phyloP scores from a whole-genome alignment of 2,113 vertebrate species.

The Tursiops truncatus region DNA sequence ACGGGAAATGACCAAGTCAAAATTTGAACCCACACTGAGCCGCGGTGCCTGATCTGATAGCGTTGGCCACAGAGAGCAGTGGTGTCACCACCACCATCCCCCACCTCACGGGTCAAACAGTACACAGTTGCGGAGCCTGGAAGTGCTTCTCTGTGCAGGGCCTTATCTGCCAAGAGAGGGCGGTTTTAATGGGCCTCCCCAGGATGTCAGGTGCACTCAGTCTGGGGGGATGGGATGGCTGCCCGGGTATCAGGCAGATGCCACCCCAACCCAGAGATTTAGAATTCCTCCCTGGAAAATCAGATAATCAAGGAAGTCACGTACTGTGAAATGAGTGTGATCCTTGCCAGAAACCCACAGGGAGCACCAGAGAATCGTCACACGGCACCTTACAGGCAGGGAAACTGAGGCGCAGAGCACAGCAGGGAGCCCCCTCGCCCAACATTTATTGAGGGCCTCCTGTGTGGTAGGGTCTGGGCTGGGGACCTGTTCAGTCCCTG shows the following conservation, averaged over 20 bases:
- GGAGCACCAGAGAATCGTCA: not conserved
- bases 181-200: not conserved
- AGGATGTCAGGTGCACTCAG: not conserved
- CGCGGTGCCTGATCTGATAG: rapidly evolving
- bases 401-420: conserved; percentile 9
- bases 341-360: conserved; percentile 26
- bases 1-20: not conserved
- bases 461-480: not conserved
- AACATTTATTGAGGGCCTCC: not conserved
- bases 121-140: rapidly evolving
- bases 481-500: not conserved
- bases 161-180: not conserved
- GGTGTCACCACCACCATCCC: rapidly evolving
- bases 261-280: conserved; percentile 11
- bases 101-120: not conserved
- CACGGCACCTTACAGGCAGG: not conserved
- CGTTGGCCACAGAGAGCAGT: rapidly evolving
- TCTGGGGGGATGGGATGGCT: not conserved
- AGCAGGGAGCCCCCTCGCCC: not conserved
- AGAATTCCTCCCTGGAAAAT: conserved; percentile 67
- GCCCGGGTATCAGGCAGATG: not conserved
- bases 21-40: not conserved
- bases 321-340: conserved; percentile 62
- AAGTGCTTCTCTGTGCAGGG: not conserved
- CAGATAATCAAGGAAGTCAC: conserved; percentile 67